These are phyloP conservation scores for Macropus fuliginosus DNA, from an alignment of 2,797 vertebrate genomes.

Conservation along the genomic window DNA sequence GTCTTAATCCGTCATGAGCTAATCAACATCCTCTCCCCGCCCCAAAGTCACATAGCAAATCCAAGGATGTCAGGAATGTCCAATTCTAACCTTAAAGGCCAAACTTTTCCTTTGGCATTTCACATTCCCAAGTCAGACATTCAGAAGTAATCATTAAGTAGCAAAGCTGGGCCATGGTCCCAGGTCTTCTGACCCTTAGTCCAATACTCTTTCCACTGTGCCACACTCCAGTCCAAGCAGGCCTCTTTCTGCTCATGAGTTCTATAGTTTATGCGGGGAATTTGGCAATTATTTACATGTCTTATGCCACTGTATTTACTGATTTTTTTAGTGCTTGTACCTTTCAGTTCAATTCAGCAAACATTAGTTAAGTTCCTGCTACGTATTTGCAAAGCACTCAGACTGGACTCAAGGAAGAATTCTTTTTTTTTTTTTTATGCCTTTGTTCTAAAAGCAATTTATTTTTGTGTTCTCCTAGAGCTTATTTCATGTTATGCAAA, in stretches of 20 bases:
- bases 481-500: neutral
- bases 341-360: neutral
- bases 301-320: neutral
- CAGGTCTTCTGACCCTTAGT: neutral
- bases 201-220: neutral
- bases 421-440: neutral
- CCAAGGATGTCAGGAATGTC: neutral
- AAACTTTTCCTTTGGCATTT: neutral
- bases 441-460: neutral
- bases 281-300: neutral
- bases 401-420: neutral
- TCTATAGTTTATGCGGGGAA: neutral
- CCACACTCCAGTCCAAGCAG: neutral
- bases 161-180: neutral
- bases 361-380: neutral
- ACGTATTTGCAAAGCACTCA: neutral
- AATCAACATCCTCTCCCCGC: neutral
- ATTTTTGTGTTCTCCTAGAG: neutral
- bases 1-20: neutral
- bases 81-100: neutral
- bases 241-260: neutral
- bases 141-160: neutral
- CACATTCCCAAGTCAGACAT: neutral
- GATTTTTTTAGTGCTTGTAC: neutral
- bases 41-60: constrained; percentile 11